These are phyloP conservation scores for Lemur catta DNA, from an alignment of 2,797 vertebrate genomes.

Conservation along the genomic window DNA sequence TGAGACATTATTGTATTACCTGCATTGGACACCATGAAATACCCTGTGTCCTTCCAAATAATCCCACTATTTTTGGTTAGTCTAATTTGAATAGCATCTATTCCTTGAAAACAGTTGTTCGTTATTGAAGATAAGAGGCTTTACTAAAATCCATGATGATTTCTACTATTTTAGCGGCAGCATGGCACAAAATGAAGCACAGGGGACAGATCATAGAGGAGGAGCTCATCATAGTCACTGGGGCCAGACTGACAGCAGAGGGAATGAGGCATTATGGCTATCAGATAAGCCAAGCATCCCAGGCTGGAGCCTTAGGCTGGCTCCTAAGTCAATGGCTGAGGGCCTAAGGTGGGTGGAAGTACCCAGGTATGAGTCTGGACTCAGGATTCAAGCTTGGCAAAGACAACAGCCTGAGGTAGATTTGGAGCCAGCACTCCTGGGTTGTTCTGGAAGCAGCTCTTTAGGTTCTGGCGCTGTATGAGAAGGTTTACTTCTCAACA, in stretches of 20 bases:
- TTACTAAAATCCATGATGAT: background rate
- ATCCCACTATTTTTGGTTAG: background rate
- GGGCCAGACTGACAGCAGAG: background rate
- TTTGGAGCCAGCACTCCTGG: background rate
- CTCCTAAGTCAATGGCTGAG: background rate
- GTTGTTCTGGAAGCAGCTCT: background rate
- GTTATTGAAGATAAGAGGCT: background rate
- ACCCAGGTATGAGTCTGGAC: background rate
- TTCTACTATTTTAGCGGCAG: background rate
- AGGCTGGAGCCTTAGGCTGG: background rate
- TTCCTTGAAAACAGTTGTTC: background rate
- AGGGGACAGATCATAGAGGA: background rate
- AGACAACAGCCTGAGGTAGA: background rate
- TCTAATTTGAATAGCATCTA: background rate
- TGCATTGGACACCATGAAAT: background rate
- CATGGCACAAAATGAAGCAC: background rate
- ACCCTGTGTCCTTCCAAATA: background rate
- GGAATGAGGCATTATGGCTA: background rate
- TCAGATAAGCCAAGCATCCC: background rate
- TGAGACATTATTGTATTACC: background rate
- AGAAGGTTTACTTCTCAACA: background rate
- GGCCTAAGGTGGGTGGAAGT: background rate
- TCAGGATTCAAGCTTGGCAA: background rate
- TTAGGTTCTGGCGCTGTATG: background rate
- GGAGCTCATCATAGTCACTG: background rate